Percentiles rank a stretch among this genome's conserved stretches.
These are phyloP conservation scores for Linurgus olivaceus DNA, from an alignment of 2,797 vertebrate genomes.

Conservation along the genomic window DNA sequence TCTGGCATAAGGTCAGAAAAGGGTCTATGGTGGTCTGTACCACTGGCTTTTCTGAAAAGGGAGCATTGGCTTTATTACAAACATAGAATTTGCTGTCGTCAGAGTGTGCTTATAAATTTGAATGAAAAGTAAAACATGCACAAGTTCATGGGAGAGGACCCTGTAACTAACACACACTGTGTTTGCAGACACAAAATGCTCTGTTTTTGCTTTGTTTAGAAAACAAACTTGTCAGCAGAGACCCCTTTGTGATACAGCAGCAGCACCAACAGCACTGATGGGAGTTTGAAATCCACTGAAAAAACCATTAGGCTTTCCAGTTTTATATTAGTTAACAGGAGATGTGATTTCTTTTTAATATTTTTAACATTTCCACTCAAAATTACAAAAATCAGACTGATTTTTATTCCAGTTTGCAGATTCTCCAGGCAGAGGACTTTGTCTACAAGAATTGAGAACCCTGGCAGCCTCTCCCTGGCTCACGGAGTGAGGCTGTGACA, in stretches of 20 bases:
- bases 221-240: not conserved
- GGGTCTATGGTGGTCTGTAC: accelerated
- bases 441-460: not conserved
- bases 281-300: not conserved
- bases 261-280: not conserved
- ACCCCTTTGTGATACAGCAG: not conserved
- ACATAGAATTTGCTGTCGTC: not conserved
- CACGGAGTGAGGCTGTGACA: not conserved
- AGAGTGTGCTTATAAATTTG: not conserved
- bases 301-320: not conserved
- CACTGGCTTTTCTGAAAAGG: not conserved
- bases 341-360: not conserved
- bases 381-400: not conserved
- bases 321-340: not conserved
- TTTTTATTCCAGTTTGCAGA: not conserved
- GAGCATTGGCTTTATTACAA: not conserved
- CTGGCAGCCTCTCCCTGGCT: not conserved
- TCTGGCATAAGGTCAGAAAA: not conserved
- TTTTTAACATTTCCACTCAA: not conserved
- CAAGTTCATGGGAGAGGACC: not conserved
- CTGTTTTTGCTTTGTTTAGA: not conserved
- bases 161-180: not conserved
- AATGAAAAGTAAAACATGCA: not conserved
- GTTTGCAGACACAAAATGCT: not conserved
- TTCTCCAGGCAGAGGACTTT: not conserved